These are phyloP conservation scores for Baronia brevicornis DNA, from an alignment of 2,888 invertebrate genomes.

Conservation along the genomic window DNA sequence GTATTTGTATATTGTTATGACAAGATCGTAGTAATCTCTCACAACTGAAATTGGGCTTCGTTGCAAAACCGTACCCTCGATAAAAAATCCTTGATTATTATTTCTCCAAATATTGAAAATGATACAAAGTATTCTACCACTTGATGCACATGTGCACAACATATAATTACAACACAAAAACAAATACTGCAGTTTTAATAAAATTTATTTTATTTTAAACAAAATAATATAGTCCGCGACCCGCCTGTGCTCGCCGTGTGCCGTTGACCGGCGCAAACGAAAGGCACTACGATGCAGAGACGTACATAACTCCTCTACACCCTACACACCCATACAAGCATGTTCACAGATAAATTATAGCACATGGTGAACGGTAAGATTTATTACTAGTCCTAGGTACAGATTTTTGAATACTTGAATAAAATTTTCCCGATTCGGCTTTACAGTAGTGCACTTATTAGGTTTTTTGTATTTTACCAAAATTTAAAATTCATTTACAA, in stretches of 20 bases:
- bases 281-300: conserved; percentile 29
- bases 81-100: no score
- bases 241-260: conserved; percentile 41
- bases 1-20: no score
- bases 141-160: not conserved
- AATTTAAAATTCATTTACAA: no score
- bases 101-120: not conserved
- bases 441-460: no score
- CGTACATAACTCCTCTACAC: conserved; percentile 30
- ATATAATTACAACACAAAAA: conserved; percentile 8
- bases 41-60: no score
- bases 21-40: no score
- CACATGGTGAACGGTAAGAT: no score
- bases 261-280: conserved; percentile 31
- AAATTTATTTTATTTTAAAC: conserved; percentile 66
- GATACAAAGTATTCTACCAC: not conserved
- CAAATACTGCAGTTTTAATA: conserved; percentile 36
- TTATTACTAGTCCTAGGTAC: no score
- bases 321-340: conserved; percentile 29
- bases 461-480: no score
- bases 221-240: conserved; percentile 65
- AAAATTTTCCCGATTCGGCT: no score
- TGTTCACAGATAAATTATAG: conserved; percentile 28
- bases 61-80: no score
- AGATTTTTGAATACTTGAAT: no score